phyloP scores from a whole-genome alignment of 30 jellyfish, hydroid and myxozoan species.

The Hydractinia symbiolongicarpus region DNA sequence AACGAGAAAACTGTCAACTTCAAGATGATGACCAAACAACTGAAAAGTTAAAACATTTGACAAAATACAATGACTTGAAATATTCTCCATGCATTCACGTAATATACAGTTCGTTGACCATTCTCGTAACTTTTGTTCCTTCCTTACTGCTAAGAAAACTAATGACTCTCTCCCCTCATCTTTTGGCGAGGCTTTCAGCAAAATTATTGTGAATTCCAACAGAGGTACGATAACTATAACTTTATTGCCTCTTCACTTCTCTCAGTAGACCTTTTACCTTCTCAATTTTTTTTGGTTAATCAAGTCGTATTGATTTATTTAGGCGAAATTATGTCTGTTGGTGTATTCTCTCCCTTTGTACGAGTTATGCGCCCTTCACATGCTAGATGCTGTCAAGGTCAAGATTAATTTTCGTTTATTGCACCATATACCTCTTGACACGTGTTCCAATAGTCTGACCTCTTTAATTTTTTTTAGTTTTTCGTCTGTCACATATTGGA shows the following conservation, averaged over 20 bases:
- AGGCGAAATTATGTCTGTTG: constrained; percentile 83
- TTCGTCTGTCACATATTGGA: constrained; percentile 44
- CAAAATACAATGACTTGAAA: background rate
- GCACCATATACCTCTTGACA: background rate
- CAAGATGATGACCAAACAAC: constrained; percentile 15
- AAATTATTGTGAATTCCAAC: too few species aligned
- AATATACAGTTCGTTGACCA: background rate
- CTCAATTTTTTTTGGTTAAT: constrained; percentile 27
- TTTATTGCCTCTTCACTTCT: too few species aligned
- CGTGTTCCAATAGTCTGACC: background rate
- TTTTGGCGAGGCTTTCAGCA: too few species aligned
- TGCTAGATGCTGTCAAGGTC: constrained; percentile 68
- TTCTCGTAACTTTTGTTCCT: background rate
- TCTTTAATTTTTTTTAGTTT: constrained; percentile 31
- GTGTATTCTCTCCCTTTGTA: constrained; percentile 82
- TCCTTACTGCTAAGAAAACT: background rate
- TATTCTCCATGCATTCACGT: background rate
- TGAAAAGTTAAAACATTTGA: background rate
- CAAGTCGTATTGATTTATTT: constrained; percentile 21
- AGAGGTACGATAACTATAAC: too few species aligned
- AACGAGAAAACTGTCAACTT: constrained; percentile 2
- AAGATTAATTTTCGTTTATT: background rate
- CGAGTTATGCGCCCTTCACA: constrained; percentile 54
- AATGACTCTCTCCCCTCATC: too few species aligned
- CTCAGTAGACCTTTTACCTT: too few species aligned